Evolutionary conservation across 1,140 invertebrate genomes (phyloP).

Genomic region (Drosophila rufa): DNA sequence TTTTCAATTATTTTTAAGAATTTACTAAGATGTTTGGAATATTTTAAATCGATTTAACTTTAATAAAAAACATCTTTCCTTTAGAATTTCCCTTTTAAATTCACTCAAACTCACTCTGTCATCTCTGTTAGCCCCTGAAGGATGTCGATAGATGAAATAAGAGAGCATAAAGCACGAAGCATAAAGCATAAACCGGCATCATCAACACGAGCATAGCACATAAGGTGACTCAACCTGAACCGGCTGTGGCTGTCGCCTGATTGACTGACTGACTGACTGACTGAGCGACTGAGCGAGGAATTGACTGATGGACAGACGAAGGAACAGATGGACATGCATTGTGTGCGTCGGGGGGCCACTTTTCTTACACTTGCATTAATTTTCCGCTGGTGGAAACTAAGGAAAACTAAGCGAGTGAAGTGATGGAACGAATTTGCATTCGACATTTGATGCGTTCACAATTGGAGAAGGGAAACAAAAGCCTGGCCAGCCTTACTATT

Average conservation of each 20-base stretch:
- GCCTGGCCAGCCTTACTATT: background rate
- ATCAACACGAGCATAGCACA: slow-evolving; percentile 32
- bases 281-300: slow-evolving; percentile 34
- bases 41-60: too few relatives aligned
- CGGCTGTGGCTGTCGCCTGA: slow-evolving; percentile 40
- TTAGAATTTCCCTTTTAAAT: background rate
- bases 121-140: slow-evolving; percentile 11
- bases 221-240: slow-evolving; percentile 53
- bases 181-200: slow-evolving; percentile 16
- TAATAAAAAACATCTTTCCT: too few relatives aligned
- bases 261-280: slow-evolving; percentile 38
- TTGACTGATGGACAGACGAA: slow-evolving; percentile 54
- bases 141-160: slow-evolving; percentile 39
- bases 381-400: slow-evolving; percentile 39
- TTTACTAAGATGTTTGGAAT: too few relatives aligned
- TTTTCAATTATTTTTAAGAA: too few relatives aligned
- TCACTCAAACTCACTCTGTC: slow-evolving; percentile 7
- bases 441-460: slow-evolving; percentile 49
- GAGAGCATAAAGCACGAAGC: slow-evolving; percentile 1
- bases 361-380: slow-evolving; percentile 69
- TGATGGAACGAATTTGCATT: slow-evolving; percentile 80
- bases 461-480: slow-evolving; percentile 11
- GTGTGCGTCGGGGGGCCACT: slow-evolving; percentile 50
- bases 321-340: slow-evolving; percentile 64
- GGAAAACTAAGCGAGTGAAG: slow-evolving; percentile 53